A percentile compares a stretch with the other conserved stretches of the same genome.
These are phyloP conservation scores for Nettapus auritus DNA, from an alignment of 2,113 vertebrate species.

Conservation along the genomic window DNA sequence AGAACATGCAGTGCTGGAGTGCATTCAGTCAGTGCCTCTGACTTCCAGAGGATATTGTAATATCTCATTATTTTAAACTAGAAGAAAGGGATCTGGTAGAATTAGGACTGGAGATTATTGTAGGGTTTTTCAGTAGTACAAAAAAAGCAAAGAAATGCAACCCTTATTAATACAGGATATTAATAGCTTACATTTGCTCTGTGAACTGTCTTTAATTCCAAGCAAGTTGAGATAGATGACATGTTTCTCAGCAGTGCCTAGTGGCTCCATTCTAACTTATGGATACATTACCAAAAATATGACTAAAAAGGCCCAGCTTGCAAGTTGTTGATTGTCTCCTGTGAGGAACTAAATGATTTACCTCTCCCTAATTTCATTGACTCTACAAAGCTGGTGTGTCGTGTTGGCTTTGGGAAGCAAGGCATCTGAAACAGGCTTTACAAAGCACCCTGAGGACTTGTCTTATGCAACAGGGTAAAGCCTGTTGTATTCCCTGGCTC, in stretches of 20 bases:
- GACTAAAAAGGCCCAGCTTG: neutral
- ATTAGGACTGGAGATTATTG: constrained; percentile 54
- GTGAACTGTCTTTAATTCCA: constrained; percentile 20
- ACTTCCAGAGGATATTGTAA: constrained; percentile 56
- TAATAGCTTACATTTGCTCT: constrained; percentile 42
- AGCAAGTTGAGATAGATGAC: neutral
- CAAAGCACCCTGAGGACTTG: neutral
- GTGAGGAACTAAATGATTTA: neutral
- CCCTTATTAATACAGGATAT: constrained; percentile 29
- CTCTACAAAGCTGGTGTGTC: accelerated
- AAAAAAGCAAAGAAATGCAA: constrained; percentile 14
- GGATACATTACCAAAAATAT: neutral
- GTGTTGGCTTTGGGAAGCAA: neutral
- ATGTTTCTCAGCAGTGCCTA: neutral
- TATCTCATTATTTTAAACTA: constrained; percentile 48
- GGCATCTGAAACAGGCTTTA: neutral
- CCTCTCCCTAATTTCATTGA: neutral
- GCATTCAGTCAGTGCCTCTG: constrained; percentile 36
- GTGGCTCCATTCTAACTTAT: neutral
- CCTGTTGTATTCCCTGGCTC: neutral
- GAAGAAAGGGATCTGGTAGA: constrained; percentile 52
- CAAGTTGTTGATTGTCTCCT: neutral
- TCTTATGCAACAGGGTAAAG: neutral
- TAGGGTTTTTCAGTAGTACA: constrained; percentile 32
- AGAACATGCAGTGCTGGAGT: constrained; percentile 54